These are phyloP conservation scores for Melanotaenia boesemani DNA, from an alignment of 2,797 vertebrate species.

Conservation along the genomic window DNA sequence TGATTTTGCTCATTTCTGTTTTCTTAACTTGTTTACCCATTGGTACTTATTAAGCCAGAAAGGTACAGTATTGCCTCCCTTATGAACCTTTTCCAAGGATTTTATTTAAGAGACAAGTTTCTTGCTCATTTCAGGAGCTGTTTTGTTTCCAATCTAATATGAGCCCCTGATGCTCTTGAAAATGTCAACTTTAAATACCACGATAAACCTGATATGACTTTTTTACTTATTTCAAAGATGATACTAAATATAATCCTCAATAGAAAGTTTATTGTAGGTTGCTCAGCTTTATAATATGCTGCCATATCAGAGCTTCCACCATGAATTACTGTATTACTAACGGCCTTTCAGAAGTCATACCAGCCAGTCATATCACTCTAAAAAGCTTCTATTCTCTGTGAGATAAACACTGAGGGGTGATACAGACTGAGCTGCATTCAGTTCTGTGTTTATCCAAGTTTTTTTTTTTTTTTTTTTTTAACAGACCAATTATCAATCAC, in stretches of 20 bases:
- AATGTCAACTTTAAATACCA: slow-evolving; percentile 31
- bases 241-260: slow-evolving; percentile 8
- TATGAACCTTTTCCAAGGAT: not conserved
- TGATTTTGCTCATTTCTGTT: not conserved
- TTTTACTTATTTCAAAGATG: slow-evolving; percentile 9
- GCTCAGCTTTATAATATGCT: slow-evolving; percentile 8
- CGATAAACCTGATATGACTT: slow-evolving; percentile 31
- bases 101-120: not conserved
- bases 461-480: slow-evolving; percentile 35
- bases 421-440: slow-evolving; percentile 26
- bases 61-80: slow-evolving; percentile 16
- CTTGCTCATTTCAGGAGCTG: not conserved
- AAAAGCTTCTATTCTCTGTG: slow-evolving; percentile 37
- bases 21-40: slow-evolving; percentile 14
- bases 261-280: not conserved
- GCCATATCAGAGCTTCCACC: slow-evolving; percentile 4
- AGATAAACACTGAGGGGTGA: slow-evolving; percentile 34
- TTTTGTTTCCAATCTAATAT: slow-evolving; percentile 28
- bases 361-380: slow-evolving; percentile 38
- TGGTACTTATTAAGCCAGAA: slow-evolving; percentile 14
- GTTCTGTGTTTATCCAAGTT: slow-evolving; percentile 52
- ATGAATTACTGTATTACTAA: slow-evolving; percentile 19
- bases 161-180: slow-evolving; percentile 27
- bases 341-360: slow-evolving; percentile 34
- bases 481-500: slow-evolving; percentile 58